A percentile compares a stretch with the other conserved stretches of the same genome.
These are phyloP conservation scores for Australoheros facetus DNA, from an alignment of 2,797 vertebrate species.

Conservation along the genomic window DNA sequence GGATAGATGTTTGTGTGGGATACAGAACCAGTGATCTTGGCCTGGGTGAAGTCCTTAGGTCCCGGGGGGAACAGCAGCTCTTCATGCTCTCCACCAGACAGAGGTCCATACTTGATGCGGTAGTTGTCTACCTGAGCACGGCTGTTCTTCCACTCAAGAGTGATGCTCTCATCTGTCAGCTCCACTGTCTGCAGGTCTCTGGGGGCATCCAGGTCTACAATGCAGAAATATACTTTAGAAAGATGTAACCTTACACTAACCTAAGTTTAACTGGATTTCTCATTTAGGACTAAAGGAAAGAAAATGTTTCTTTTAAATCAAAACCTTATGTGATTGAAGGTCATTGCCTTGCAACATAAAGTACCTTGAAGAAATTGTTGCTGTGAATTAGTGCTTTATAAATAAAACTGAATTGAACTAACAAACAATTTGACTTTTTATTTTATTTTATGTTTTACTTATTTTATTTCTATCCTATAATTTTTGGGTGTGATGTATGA, in stretches of 20 bases:
- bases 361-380: neutral
- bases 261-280: neutral
- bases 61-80: constrained; percentile 88
- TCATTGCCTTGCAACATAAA: neutral
- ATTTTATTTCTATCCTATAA: too few relatives aligned
- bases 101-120: constrained; percentile 93
- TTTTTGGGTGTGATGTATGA: too few relatives aligned
- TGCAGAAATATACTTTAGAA: constrained; percentile 7
- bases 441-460: too few relatives aligned
- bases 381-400: neutral
- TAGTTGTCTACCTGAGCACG: constrained; percentile 86
- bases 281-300: neutral
- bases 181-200: constrained; percentile 85
- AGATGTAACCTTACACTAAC: neutral
- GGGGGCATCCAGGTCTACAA: constrained; percentile 91
- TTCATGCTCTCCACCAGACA: constrained; percentile 92
- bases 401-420: too few relatives aligned
- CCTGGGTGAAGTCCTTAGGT: constrained; percentile 84
- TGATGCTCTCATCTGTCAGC: constrained; percentile 92
- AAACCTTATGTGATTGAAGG: neutral
- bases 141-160: constrained; percentile 94
- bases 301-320: neutral
- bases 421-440: too few relatives aligned
- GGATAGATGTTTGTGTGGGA: neutral
- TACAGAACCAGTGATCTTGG: constrained; percentile 87